Base-by-base conservation (phyloP, 2,797 vertebrate species). In the Zenarchopterus dispar region DNA sequence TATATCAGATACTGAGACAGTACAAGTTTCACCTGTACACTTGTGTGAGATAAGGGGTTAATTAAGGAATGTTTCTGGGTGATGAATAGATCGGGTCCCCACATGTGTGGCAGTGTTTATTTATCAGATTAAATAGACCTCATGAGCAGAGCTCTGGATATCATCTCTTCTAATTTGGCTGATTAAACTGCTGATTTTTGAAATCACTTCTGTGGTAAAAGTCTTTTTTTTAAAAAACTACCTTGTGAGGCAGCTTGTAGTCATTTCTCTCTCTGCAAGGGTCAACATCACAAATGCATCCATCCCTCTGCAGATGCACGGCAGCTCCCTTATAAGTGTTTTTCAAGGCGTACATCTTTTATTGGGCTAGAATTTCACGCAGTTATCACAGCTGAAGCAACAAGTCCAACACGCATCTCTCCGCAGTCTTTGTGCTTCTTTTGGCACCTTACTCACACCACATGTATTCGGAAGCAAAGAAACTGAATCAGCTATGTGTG, bases 401-500 rank as follows among this genome's bases (percentile, higher is more conserved):
- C 67, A 77, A 67, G 67, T 82, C 41, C 57, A 60, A 46, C 59
- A 33, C 5, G 11, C 33, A 36, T 52, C 31, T 47, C 46, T 43
- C 48, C 62, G 22, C 68, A 52, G 22, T 26, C 31, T 42, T 36
- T 13, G 17, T 55, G 61, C 58, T 62, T 70, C 65, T 57, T 70
- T 63, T 31, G 1, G 33, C 62, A 66, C 22, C 19, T 59, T 54
- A 15, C 62, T 71, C 63, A 65, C 45, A 48, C 41, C 13, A 21
- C 64, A 62, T 56, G 36, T 39, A 64, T 73, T 67, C 23, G 24
- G 49, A 24, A 64, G 73, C 42, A 67, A 68, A 62, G 57, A 56
- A 64, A 77, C 48, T 49, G 49, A 84, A 82, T 84, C 79, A 82
- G 71, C 66, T 80, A 70, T 70, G 59, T 63, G 62, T 58, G 51